Evolutionary conservation across 2,113 vertebrate species (phyloP).

Genomic region (Mohoua ochrocephala): DNA sequence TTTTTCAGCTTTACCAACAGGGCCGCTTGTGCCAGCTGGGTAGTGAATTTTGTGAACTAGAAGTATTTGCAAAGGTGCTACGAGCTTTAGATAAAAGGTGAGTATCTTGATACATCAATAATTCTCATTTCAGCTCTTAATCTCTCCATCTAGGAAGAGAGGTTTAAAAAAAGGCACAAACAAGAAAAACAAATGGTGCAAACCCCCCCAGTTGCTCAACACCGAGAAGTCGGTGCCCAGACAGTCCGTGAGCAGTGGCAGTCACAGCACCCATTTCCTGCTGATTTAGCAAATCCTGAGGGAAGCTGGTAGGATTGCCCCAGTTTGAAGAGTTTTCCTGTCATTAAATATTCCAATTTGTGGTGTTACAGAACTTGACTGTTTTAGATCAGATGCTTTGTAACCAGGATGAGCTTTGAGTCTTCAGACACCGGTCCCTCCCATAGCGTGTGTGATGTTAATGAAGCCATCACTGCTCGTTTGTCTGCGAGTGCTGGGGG

Average conservation of each 20-base stretch:
- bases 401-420: not conserved
- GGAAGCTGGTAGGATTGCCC: not conserved
- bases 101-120: not conserved
- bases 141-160: not conserved
- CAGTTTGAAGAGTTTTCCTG: not conserved
- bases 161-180: not conserved
- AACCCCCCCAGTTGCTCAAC: not conserved
- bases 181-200: not conserved
- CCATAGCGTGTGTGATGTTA: not conserved
- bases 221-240: not conserved
- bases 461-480: not conserved
- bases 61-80: conserved; percentile 98
- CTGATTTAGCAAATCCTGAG: not conserved
- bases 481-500: not conserved
- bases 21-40: conserved; percentile 96
- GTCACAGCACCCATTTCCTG: not conserved
- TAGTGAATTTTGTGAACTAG: conserved; percentile 98
- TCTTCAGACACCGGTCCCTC: rapidly evolving
- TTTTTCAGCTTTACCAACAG: conserved; percentile 94
- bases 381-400: not conserved
- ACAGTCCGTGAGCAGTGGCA: not conserved
- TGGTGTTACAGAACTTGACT: not conserved
- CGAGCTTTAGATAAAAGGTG: conserved; percentile 98
- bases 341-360: not conserved
- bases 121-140: not conserved